These are phyloP conservation scores for Saccostrea glomerata DNA, from an alignment of 1,140 invertebrate species.

Conservation along the genomic window DNA sequence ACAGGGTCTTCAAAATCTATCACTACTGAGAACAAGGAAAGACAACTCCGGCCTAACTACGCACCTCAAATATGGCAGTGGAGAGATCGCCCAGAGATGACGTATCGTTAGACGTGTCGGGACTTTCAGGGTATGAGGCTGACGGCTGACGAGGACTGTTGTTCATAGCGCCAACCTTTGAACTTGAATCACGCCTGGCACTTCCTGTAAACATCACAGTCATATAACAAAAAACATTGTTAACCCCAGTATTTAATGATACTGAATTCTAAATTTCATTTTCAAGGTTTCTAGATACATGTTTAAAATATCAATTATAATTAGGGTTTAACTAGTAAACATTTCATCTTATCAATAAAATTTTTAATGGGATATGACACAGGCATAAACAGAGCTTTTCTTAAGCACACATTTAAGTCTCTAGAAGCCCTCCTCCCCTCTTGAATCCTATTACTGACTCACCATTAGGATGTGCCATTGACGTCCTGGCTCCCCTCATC, in stretches of 20 bases:
- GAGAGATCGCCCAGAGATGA: slow-evolving; percentile 49
- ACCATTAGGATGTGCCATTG: slow-evolving; percentile 69
- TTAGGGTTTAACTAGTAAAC: too few relatives aligned
- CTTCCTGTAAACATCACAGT: slow-evolving; percentile 46
- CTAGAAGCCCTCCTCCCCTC: too few relatives aligned
- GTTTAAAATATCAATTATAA: too few relatives aligned
- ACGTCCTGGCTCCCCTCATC: slow-evolving; percentile 60
- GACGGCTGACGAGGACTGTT: slow-evolving; percentile 38
- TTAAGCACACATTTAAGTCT: too few relatives aligned
- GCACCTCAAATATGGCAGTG: slow-evolving; percentile 57
- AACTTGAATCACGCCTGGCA: slow-evolving; percentile 50
- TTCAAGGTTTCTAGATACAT: too few relatives aligned
- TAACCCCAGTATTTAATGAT: too few relatives aligned
- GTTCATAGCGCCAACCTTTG: slow-evolving; percentile 41
- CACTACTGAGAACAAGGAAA: background rate
- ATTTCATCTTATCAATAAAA: too few relatives aligned
- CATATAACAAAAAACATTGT: background rate
- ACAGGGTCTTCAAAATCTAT: background rate
- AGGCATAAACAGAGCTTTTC: too few relatives aligned
- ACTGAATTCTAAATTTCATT: too few relatives aligned
- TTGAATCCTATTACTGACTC: background rate
- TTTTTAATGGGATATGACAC: too few relatives aligned
- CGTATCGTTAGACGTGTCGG: slow-evolving; percentile 49
- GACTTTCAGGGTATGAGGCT: slow-evolving; percentile 51
- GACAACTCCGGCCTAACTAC: background rate